Evolutionary conservation across 2,888 invertebrate genomes (phyloP).

Genomic region (Drosophila falleni): DNA sequence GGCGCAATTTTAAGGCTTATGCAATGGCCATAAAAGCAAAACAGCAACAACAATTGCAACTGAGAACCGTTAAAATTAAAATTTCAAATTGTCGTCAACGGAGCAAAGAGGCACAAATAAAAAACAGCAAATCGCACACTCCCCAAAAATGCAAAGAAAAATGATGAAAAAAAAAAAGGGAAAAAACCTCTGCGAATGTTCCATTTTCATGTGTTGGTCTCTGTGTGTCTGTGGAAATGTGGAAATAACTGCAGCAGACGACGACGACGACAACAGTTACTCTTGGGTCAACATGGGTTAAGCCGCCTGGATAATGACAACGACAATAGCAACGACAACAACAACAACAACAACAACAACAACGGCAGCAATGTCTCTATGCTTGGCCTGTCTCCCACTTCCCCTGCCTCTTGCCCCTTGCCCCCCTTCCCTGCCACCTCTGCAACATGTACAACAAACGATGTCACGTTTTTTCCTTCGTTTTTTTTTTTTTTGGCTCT

Average conservation of each 20-base stretch:
- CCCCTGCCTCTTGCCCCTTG: no score
- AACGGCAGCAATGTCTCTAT: slow-evolving; percentile 24
- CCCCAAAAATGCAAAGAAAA: slow-evolving; percentile 26
- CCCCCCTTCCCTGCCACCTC: not conserved
- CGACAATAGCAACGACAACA: slow-evolving; percentile 39
- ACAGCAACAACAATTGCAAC: slow-evolving; percentile 12
- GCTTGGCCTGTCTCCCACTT: not conserved
- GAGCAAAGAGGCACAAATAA: slow-evolving; percentile 14
- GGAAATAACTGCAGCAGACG: slow-evolving; percentile 50
- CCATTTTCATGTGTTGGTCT: slow-evolving; percentile 36
- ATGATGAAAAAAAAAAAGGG: not conserved
- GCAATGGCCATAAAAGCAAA: slow-evolving; percentile 28
- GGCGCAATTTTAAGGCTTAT: slow-evolving; percentile 29
- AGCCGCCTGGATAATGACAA: slow-evolving; percentile 66
- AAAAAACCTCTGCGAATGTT: slow-evolving; percentile 42
- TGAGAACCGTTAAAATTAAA: slow-evolving; percentile 50
- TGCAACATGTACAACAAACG: slow-evolving; percentile 19
- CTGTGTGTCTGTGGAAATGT: slow-evolving; percentile 33
- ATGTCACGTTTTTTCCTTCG: slow-evolving; percentile 51
- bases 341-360: slow-evolving; percentile 26
- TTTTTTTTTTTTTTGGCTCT: slow-evolving; percentile 24
- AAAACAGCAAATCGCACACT: slow-evolving; percentile 38
- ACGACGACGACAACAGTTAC: slow-evolving; percentile 50
- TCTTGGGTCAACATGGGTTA: slow-evolving; percentile 70
- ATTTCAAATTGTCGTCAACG: slow-evolving; percentile 46